These are phyloP conservation scores for Egretta garzetta DNA, from an alignment of 2,113 vertebrate genomes.

Conservation along the genomic window DNA sequence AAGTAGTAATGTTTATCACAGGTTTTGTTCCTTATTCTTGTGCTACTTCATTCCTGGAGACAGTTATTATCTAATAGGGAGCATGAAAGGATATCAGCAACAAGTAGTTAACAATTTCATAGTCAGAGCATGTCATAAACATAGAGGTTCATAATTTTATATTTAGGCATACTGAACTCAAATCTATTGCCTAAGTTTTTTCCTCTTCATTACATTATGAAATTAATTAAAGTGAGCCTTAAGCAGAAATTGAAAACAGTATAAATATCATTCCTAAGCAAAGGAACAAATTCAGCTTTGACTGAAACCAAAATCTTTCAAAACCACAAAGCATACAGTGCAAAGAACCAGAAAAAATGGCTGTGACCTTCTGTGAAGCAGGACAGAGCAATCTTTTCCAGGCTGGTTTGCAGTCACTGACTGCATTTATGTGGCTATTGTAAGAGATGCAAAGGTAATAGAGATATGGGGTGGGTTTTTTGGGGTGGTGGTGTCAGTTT, in stretches of 20 bases:
- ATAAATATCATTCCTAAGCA: not conserved
- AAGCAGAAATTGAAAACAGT: not conserved
- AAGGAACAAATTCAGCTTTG: not conserved
- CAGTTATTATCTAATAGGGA: not conserved
- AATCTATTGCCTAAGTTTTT: not conserved
- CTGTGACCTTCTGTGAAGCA: not conserved
- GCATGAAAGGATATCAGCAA: not conserved
- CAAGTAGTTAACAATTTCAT: not conserved
- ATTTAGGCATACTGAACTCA: not conserved
- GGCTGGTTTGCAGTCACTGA: not conserved
- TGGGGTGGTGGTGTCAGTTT: not conserved
- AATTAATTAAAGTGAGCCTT: not conserved
- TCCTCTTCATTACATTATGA: not conserved
- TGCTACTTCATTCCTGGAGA: not conserved
- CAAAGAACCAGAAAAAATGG: not conserved
- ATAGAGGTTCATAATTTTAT: not conserved
- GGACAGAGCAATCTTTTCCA: not conserved
- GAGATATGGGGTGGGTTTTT: not conserved
- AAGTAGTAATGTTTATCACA: not conserved
- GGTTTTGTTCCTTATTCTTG: not conserved
- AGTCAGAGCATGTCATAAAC: not conserved
- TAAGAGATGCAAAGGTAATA: not conserved
- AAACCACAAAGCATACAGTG: not conserved
- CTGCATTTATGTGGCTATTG: not conserved
- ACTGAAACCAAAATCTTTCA: not conserved